Percentiles rank a stretch among this genome's conserved stretches.
Evolutionary conservation across 2,888 invertebrate species (phyloP).

Genomic region (Eilema caniola): DNA sequence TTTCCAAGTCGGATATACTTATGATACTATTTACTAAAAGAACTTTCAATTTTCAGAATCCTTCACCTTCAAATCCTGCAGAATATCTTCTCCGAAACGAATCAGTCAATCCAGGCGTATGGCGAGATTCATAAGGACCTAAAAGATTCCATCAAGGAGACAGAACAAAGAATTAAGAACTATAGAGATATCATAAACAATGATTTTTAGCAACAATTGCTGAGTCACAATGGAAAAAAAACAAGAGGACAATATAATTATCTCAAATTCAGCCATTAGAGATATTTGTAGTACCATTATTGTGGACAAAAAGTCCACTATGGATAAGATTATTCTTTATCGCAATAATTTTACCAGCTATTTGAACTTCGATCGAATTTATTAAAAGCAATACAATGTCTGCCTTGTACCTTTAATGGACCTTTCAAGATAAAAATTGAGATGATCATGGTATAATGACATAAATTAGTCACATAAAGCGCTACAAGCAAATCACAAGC

Average conservation of each 20-base stretch:
- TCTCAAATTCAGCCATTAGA: neutral
- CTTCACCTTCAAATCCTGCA: slow-evolving; percentile 78
- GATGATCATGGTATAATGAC: neutral
- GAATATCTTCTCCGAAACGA: slow-evolving; percentile 80
- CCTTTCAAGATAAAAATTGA: neutral
- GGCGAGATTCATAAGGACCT: slow-evolving; percentile 79
- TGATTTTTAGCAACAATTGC: slow-evolving; percentile 49
- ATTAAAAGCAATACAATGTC: neutral
- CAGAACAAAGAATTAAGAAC: slow-evolving; percentile 71
- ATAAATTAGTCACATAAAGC: no score
- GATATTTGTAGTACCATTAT: no score
- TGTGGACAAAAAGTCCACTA: no score
- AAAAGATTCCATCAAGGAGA: slow-evolving; percentile 73
- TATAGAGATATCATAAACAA: slow-evolving; percentile 72
- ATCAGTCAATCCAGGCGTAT: slow-evolving; percentile 80
- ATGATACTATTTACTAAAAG: neutral
- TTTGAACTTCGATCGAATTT: no score
- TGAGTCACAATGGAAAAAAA: neutral
- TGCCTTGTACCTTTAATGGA: neutral
- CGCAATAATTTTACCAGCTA: no score
- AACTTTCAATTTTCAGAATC: slow-evolving; percentile 66
- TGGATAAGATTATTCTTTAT: no score
- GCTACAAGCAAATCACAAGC: no score
- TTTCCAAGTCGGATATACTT: no score
- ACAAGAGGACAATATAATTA: neutral